Percentiles rank a stretch among this genome's conserved stretches.
Evolutionary conservation across 2,888 invertebrate genomes (phyloP).

Genomic region (Chloromyia formosa): DNA sequence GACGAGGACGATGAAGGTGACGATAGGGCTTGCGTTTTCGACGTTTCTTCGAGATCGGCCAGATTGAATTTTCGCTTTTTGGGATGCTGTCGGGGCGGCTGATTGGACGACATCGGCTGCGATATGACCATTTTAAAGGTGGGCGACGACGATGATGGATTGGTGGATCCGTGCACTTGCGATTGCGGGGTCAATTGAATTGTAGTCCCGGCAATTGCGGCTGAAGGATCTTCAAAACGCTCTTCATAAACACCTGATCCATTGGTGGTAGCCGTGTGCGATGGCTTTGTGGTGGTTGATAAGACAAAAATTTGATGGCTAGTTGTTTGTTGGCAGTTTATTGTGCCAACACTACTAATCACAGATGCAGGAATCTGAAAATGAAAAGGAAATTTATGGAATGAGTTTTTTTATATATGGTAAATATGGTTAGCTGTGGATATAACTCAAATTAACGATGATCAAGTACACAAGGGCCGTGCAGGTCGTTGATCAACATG

Average conservation of each 20-base stretch:
- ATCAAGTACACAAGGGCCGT: too few species aligned
- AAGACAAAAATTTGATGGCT: slow-evolving; percentile 52
- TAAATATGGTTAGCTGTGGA: too few species aligned
- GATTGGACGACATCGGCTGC: slow-evolving; percentile 65
- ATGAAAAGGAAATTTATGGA: slow-evolving; percentile 23
- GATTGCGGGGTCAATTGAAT: slow-evolving; percentile 50
- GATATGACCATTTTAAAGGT: slow-evolving; percentile 62
- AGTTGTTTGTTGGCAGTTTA: slow-evolving; percentile 60
- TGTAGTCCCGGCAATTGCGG: slow-evolving; percentile 60
- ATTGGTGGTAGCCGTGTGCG: slow-evolving; percentile 57
- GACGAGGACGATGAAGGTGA: slow-evolving; percentile 51
- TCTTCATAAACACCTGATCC: slow-evolving; percentile 57
- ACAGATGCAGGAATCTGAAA: slow-evolving; percentile 69
- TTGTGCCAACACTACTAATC: slow-evolving; percentile 69
- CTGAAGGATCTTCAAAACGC: slow-evolving; percentile 51
- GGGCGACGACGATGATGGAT: slow-evolving; percentile 52
- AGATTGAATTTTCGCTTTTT: slow-evolving; percentile 77
- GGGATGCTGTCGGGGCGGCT: slow-evolving; percentile 74
- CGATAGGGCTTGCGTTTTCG: slow-evolving; percentile 51
- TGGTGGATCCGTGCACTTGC: slow-evolving; percentile 50
- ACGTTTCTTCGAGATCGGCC: slow-evolving; percentile 61
- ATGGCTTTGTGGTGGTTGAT: slow-evolving; percentile 45
- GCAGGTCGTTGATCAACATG: too few species aligned
- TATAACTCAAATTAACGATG: too few species aligned
- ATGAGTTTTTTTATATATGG: background rate